Conservation (phyloP, 2,113 vertebrate genomes). For the Larimichthys crocea region DNA sequence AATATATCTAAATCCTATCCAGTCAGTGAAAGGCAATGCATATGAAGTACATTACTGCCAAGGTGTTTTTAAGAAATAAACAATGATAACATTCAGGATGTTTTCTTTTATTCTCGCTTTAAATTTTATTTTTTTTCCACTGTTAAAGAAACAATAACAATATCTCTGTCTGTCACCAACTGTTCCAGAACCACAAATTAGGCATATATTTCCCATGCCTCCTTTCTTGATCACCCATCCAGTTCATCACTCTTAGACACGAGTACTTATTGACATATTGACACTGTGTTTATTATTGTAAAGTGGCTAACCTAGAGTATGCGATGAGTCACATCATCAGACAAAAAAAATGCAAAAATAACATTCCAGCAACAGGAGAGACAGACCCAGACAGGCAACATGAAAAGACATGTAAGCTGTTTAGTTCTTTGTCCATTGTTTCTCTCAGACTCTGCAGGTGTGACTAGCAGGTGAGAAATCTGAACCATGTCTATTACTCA, state of each 20-base stretch:
- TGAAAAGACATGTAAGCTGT: constrained; percentile 37
- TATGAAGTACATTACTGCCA: constrained; percentile 31
- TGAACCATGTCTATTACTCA: constrained; percentile 46
- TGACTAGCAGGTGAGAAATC: constrained; percentile 32
- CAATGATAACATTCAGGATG: constrained; percentile 5
- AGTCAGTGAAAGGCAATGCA: constrained; percentile 23
- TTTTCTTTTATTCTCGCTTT: constrained; percentile 4
- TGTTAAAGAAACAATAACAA: constrained; percentile 8
- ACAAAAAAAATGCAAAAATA: constrained; percentile 14
- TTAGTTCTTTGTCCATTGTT: constrained; percentile 69
- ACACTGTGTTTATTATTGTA: constrained; percentile 42
- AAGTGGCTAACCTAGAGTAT: constrained; percentile 7
- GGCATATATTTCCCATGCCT: constrained; percentile 6
- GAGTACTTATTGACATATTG: constrained; percentile 14
- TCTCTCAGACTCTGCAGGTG: constrained; percentile 52
- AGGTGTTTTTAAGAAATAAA: constrained; percentile 48
- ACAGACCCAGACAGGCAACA: not conserved
- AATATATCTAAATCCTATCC: constrained; percentile 57
- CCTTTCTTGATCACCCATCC: constrained; percentile 14
- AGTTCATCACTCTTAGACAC: constrained; percentile 1
- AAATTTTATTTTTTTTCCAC: not conserved
- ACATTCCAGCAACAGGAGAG: constrained; percentile 29
- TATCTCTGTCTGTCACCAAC: constrained; percentile 6
- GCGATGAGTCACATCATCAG: constrained; percentile 46
- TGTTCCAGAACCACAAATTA: constrained; percentile 8